phyloP scores from a whole-genome alignment of 2,113 vertebrate species.

The Elanus axillaris region DNA sequence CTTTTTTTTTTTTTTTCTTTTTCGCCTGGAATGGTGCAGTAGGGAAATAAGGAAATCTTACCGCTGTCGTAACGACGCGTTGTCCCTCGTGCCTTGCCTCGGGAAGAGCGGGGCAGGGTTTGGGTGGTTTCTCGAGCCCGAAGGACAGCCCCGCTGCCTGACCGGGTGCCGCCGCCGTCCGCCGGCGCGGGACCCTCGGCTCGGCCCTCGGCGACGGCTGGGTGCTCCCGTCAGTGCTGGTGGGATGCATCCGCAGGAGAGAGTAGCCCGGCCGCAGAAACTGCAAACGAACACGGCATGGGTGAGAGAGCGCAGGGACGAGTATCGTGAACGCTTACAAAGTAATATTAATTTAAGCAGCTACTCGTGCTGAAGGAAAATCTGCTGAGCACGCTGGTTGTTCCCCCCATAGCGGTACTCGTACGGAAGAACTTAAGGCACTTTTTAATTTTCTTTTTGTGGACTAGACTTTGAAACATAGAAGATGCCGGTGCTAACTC shows the following conservation, averaged over 20 bases:
- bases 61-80: accelerated
- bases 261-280: background rate
- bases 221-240: background rate
- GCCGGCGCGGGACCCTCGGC: accelerated
- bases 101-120: background rate
- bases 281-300: background rate
- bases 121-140: background rate
- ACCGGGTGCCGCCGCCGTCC: accelerated
- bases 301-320: background rate
- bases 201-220: background rate
- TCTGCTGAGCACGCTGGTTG: background rate
- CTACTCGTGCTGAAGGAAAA: background rate
- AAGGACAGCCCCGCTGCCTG: background rate
- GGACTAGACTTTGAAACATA: background rate
- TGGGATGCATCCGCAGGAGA: background rate
- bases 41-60: background rate
- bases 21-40: background rate
- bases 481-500: background rate
- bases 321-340: background rate
- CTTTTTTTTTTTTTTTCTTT: background rate
- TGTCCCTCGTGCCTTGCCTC: background rate
- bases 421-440: background rate
- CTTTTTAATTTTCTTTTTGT: background rate
- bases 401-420: background rate
- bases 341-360: background rate